Evolutionary conservation across 53 echinoderm and acorn worm genomes (phyloP).

Genomic region (Henricia sp.): DNA sequence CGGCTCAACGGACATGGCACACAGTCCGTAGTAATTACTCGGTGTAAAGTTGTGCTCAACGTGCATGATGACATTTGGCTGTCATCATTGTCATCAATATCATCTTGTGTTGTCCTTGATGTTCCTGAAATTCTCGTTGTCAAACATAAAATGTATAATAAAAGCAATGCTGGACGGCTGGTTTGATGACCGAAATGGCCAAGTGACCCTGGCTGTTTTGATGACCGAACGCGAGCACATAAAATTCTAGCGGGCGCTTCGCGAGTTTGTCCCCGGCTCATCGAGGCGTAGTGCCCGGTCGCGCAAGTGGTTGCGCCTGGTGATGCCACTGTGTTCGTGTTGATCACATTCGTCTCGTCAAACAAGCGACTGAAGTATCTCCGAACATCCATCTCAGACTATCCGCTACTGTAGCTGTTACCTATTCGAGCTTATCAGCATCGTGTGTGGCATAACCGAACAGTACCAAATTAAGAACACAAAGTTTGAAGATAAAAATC

Average conservation of each 20-base stretch:
- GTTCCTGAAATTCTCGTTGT: too few species aligned
- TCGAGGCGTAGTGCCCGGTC: neutral
- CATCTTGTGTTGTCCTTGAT: neutral
- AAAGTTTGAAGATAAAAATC: neutral
- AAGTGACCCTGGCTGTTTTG: neutral
- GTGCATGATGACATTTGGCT: conserved; percentile 15
- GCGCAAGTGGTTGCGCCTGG: neutral
- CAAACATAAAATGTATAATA: conserved; percentile 41
- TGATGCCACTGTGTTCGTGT: neutral
- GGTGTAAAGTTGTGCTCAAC: conserved; percentile 1
- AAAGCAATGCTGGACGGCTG: neutral
- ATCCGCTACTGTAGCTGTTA: conserved; percentile 43
- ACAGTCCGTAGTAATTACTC: conserved; percentile 38
- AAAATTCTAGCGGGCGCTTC: neutral
- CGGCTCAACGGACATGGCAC: conserved; percentile 24
- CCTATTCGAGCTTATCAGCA: conserved; percentile 19
- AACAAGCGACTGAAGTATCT: neutral
- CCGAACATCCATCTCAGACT: conserved; percentile 33
- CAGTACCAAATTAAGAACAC: neutral
- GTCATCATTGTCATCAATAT: too few species aligned
- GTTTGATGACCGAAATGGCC: neutral
- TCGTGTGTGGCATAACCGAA: conserved; percentile 9
- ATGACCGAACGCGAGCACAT: neutral
- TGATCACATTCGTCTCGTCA: neutral
- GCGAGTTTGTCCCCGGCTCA: neutral